A percentile compares a stretch with the other conserved stretches of the same genome.
phyloP scores from a whole-genome alignment of 1,140 invertebrate genomes.

The Oedothorax gibbosus region DNA sequence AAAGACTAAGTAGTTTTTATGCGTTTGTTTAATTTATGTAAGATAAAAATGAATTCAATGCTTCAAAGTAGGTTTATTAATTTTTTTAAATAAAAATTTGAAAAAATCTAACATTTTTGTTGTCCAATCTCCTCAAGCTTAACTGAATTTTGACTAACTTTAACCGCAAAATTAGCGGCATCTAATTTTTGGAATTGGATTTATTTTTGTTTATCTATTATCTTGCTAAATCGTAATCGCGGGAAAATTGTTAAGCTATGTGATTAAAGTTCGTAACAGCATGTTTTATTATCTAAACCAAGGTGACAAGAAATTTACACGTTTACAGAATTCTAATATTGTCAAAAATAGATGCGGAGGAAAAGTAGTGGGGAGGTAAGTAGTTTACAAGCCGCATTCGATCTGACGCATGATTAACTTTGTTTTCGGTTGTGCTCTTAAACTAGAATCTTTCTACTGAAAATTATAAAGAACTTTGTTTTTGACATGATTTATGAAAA shows the following conservation, averaged over 20 bases:
- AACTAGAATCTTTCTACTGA: no score
- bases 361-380: constrained; percentile 7
- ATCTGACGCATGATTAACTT: not conserved
- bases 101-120: no score
- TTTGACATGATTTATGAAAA: no score
- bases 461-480: no score
- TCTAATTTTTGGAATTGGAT: not conserved
- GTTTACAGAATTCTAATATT: constrained; percentile 12
- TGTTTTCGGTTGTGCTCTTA: no score
- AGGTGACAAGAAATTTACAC: constrained; percentile 8
- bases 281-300: constrained; percentile 16
- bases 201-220: constrained; percentile 10
- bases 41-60: no score
- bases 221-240: not conserved
- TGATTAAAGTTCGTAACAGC: constrained; percentile 15
- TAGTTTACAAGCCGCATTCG: not conserved
- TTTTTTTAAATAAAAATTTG: no score
- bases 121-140: no score
- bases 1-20: no score
- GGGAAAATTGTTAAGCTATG: constrained; percentile 41
- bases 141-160: not conserved
- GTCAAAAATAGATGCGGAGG: constrained; percentile 12
- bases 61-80: no score
- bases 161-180: not conserved
- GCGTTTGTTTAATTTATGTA: no score